A percentile compares a stretch with the other conserved stretches of the same genome.
Evolutionary conservation across 2,797 vertebrate genomes (phyloP).

Genomic region (Phrynocephalus vlangalii): DNA sequence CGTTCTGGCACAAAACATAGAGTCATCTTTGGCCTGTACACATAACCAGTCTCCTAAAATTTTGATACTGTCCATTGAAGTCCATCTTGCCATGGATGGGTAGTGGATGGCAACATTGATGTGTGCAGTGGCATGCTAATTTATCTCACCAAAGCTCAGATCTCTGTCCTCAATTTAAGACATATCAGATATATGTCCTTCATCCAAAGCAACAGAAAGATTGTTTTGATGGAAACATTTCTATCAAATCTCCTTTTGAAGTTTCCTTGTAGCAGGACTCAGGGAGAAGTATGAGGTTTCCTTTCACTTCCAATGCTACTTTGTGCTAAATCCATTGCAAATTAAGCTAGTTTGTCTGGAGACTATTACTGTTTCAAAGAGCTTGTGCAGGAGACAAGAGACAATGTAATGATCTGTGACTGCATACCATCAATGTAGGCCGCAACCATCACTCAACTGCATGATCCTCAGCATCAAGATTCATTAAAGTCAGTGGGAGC

Average conservation of each 20-base stretch:
- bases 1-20: neutral
- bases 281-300: slow-evolving; percentile 25
- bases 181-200: neutral
- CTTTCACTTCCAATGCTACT: slow-evolving; percentile 51
- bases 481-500: slow-evolving; percentile 67
- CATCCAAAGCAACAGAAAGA: slow-evolving; percentile 3
- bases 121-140: neutral
- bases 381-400: slow-evolving; percentile 51
- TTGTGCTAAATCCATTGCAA: slow-evolving; percentile 58
- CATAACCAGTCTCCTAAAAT: neutral
- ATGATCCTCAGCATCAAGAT: slow-evolving; percentile 71
- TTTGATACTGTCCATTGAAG: neutral
- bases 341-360: slow-evolving; percentile 68
- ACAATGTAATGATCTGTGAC: slow-evolving; percentile 71
- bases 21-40: neutral
- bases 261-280: slow-evolving; percentile 33
- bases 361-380: slow-evolving; percentile 55
- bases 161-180: neutral
- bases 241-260: neutral
- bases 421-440: slow-evolving; percentile 40
- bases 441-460: slow-evolving; percentile 70
- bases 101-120: too few relatives aligned
- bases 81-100: too few relatives aligned
- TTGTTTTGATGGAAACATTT: slow-evolving; percentile 10
- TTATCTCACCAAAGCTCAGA: neutral